phyloP scores from a whole-genome alignment of 2,797 vertebrate genomes.

The Cynodonichthys magdalenae region DNA sequence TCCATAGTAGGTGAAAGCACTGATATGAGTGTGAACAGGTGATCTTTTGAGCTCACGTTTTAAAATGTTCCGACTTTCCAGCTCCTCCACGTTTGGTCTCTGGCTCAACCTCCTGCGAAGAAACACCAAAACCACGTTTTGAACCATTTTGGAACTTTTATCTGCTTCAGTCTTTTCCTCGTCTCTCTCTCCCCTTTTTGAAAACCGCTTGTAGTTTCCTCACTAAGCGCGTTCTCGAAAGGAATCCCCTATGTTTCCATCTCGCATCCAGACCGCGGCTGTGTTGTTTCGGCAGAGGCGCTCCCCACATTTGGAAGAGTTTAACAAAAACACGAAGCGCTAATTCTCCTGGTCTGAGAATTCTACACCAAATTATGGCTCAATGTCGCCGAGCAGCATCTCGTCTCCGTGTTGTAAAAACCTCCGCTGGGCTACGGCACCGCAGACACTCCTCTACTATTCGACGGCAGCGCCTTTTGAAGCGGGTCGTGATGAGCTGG shows the following conservation, averaged over 20 bases:
- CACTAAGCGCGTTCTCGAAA: conserved; percentile 63
- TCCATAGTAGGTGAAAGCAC: no score
- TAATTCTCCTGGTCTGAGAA: conserved; percentile 27
- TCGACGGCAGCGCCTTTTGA: conserved; percentile 52
- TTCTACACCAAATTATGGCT: conserved; percentile 10
- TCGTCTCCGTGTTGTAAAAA: neutral
- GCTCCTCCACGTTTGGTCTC: conserved; percentile 96
- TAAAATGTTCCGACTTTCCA: conserved; percentile 96
- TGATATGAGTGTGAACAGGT: neutral
- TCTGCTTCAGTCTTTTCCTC: neutral
- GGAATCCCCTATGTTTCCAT: conserved; percentile 79
- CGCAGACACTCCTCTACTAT: conserved; percentile 26
- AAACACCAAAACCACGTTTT: conserved; percentile 95
- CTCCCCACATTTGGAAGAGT: conserved; percentile 80
- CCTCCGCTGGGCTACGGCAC: conserved; percentile 5
- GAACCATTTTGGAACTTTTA: conserved; percentile 83
- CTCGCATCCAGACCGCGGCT: conserved; percentile 78
- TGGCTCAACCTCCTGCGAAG: conserved; percentile 99
- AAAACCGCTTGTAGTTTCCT: conserved; percentile 65
- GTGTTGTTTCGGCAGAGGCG: conserved; percentile 72
- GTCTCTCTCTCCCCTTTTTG: no score
- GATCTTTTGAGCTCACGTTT: conserved; percentile 88
- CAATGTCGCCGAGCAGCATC: conserved; percentile 8
- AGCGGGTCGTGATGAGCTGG: conserved; percentile 72
- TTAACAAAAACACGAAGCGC: conserved; percentile 7